Evolutionary conservation across 2,113 vertebrate species (phyloP), one percentile per base, ranked within the genome.

Genomic region (Vanacampus margaritifer): DNA sequence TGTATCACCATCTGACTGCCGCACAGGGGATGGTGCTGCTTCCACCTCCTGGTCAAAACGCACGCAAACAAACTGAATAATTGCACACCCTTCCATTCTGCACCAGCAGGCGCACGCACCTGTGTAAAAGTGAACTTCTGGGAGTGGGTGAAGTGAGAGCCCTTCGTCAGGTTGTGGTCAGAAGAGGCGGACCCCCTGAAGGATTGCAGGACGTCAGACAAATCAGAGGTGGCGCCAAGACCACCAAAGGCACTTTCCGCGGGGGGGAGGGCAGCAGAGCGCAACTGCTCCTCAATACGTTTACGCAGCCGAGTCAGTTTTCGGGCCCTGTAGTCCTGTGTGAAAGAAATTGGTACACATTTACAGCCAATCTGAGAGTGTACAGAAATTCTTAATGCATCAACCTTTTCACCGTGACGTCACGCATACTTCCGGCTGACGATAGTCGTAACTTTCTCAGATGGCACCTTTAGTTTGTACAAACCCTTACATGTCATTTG

Each of bases 141-240:
- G 0, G 94, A 93, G 78, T 95, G 95, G 24, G 90, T 95, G 76
- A 97, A 97, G 67, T 94, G 93, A 53, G 93, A 94, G 37, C 94
- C 94, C 79, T 96, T 96, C 57, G 86, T 77, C 39, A 90, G 80
- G 35, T 89, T n/a, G 64, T 73, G 74, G 64, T 81, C 79, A 3
- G 79, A 76, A 37, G 79, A 45, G 54, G 78, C n/a, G 3, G 80
- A 83, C 46, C 90, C 76, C 48, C 70, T 89, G 37, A 94, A 94
- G 56, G 89, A 67, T 46, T 90, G 91, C 75, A 96, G 90, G 35
- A 96, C 68, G 28, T 95, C 93, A 5, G 89, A 77, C 39, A 95
- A 84, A 63, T 96, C 94, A 26, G 90, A 78, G 70, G 75, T 70
- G 57, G 87, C 84, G 56, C 78, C 67, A 9, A 79, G 64, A 43